Conservation (phyloP, 2,888 invertebrate genomes). For the Leptopterna dolabrata region DNA sequence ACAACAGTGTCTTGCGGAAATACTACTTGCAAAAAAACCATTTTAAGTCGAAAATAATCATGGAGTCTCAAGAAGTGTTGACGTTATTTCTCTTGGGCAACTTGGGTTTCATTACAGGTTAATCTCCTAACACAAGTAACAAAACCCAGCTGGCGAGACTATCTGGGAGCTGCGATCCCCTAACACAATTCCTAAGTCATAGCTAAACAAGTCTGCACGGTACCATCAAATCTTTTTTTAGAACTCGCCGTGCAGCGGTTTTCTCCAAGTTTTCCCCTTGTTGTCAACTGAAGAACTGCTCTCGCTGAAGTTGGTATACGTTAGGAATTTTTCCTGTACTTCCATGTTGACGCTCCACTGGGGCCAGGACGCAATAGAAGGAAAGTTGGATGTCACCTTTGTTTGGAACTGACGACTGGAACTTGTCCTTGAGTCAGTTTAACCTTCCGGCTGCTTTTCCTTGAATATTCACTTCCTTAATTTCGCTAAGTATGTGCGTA, state of each 20-base stretch:
- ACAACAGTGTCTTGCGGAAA: no score
- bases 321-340: conserved; percentile 7
- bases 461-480: not conserved
- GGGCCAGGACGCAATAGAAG: not conserved
- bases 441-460: not conserved
- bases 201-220: not conserved
- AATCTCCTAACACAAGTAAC: not conserved
- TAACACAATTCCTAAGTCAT: not conserved
- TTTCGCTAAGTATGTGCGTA: not conserved
- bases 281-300: not conserved
- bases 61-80: no score
- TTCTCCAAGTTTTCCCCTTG: not conserved
- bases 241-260: not conserved
- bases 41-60: no score
- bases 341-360: not conserved
- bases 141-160: not conserved
- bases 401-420: conserved; percentile 5
- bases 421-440: conserved; percentile 19
- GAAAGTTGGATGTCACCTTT: conserved; percentile 8
- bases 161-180: not conserved
- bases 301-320: not conserved
- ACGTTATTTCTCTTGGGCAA: no score
- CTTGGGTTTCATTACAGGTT: not conserved
- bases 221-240: not conserved
- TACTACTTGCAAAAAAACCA: no score